phyloP scores from a whole-genome alignment of 2,888 invertebrate species.

The Acanthoscelides obtectus region DNA sequence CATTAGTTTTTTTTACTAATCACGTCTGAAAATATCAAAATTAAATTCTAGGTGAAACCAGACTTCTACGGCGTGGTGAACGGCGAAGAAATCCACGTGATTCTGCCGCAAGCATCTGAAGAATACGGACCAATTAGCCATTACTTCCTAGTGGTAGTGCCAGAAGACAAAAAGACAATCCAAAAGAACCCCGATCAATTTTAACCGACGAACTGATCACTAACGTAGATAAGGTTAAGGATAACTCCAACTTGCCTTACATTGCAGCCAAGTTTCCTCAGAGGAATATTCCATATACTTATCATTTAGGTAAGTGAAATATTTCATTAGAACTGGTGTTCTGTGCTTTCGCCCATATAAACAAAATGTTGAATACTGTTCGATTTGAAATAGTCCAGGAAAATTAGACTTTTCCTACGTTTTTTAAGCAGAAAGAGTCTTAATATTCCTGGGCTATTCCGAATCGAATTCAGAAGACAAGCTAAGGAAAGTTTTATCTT shows the following conservation, averaged over 20 bases:
- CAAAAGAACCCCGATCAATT: slow-evolving; percentile 87
- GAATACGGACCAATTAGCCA: slow-evolving; percentile 97
- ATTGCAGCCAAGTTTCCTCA: slow-evolving; percentile 93
- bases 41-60: slow-evolving; percentile 58
- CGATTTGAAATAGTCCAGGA: too few relatives aligned
- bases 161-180: slow-evolving; percentile 73
- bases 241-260: slow-evolving; percentile 77
- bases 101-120: slow-evolving; percentile 92
- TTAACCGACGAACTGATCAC: slow-evolving; percentile 78
- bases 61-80: slow-evolving; percentile 89
- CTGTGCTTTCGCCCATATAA: too few relatives aligned
- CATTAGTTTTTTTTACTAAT: too few relatives aligned
- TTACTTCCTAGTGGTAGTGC: slow-evolving; percentile 94
- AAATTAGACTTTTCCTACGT: too few relatives aligned
- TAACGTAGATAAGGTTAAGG: slow-evolving; percentile 64
- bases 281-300: slow-evolving; percentile 86
- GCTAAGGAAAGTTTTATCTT: too few relatives aligned
- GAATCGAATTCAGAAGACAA: too few relatives aligned
- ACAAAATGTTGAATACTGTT: too few relatives aligned
- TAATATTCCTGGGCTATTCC: too few relatives aligned
- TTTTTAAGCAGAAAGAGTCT: too few relatives aligned
- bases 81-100: slow-evolving; percentile 83
- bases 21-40: too few relatives aligned
- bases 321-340: too few relatives aligned
- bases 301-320: slow-evolving; percentile 56